Evolutionary conservation across 2,888 invertebrate species (phyloP).

Genomic region (Allacma fusca): DNA sequence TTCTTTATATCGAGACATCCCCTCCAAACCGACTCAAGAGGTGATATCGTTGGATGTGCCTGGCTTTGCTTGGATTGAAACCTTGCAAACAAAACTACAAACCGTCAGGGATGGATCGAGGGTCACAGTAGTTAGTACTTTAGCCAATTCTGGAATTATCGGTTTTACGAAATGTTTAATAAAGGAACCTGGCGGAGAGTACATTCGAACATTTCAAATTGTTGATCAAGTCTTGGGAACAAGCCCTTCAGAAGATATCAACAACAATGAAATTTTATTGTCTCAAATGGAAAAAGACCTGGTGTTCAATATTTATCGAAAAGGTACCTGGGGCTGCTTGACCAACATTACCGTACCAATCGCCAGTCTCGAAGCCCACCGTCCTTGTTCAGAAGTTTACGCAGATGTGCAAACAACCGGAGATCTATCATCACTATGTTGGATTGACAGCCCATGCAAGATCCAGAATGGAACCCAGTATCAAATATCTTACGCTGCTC

Average conservation of each 20-base stretch:
- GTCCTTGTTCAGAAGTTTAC: constrained; percentile 76
- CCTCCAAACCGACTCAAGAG: no score
- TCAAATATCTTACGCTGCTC: constrained; percentile 76
- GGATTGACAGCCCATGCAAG: constrained; percentile 87
- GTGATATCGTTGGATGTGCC: no score
- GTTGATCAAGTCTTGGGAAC: background rate
- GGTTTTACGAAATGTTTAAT: background rate
- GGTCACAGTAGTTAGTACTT: no score
- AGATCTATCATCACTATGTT: constrained; percentile 89
- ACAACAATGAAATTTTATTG: background rate
- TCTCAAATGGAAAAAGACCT: background rate
- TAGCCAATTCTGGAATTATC: background rate
- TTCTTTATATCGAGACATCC: no score
- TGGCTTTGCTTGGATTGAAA: no score
- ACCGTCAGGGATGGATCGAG: no score
- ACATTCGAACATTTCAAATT: background rate
- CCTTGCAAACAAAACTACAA: no score
- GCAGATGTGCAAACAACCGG: constrained; percentile 91
- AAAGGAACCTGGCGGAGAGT: background rate
- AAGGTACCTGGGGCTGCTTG: constrained; percentile 72
- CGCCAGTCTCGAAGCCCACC: constrained; percentile 52
- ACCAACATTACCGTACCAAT: constrained; percentile 77
- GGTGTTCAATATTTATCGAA: background rate
- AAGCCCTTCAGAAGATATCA: background rate
- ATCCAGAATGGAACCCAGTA: no score